Evolutionary conservation across 2,113 vertebrate species (phyloP).

Genomic region (Microcebus griseorufus): DNA sequence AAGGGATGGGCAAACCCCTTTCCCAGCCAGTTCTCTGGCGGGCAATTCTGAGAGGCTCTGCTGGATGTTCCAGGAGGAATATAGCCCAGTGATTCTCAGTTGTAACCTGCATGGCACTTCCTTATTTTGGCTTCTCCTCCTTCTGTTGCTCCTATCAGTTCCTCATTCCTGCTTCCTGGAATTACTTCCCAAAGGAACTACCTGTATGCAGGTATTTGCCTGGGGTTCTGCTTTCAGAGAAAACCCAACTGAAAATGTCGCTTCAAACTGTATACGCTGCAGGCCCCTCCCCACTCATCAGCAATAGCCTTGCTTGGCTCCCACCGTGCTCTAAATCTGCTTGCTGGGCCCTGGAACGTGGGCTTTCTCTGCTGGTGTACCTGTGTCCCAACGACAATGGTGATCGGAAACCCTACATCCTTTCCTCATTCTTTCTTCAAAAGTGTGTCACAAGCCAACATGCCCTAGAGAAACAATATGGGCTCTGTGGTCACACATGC

Average conservation of each 20-base stretch:
- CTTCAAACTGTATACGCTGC: background rate
- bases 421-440: background rate
- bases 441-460: background rate
- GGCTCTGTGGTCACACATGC: background rate
- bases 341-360: background rate
- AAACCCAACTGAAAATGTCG: background rate
- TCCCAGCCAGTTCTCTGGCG: background rate
- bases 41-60: background rate
- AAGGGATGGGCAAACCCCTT: background rate
- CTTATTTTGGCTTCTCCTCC: background rate
- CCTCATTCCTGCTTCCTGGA: background rate
- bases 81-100: background rate
- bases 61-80: background rate
- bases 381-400: background rate
- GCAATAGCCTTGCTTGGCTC: background rate
- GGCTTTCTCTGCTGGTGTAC: background rate
- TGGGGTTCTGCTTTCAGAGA: background rate
- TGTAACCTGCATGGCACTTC: background rate
- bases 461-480: background rate
- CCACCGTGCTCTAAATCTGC: background rate
- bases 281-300: background rate
- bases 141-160: background rate
- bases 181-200: background rate
- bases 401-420: background rate
- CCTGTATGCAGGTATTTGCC: background rate